Percentiles rank a stretch among this genome's conserved stretches.
These are phyloP conservation scores for Graptemys geographica DNA, from an alignment of 2,797 vertebrate genomes.

Conservation along the genomic window DNA sequence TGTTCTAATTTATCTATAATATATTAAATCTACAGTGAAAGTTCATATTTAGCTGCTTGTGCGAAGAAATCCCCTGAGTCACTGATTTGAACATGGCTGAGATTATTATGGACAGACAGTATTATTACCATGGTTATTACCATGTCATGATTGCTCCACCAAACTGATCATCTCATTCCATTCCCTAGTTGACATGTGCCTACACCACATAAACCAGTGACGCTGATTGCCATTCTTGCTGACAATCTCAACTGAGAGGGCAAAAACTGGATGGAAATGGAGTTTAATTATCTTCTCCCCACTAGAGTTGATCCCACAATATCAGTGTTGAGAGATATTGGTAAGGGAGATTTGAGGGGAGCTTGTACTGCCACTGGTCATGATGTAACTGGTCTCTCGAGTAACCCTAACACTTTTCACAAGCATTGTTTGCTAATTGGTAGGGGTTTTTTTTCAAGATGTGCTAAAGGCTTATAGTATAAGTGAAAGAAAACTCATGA, in stretches of 20 bases:
- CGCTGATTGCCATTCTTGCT: background rate
- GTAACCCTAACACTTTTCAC: background rate
- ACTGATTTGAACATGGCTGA: background rate
- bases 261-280: slow-evolving; percentile 39
- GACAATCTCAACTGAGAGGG: background rate
- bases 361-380: slow-evolving; percentile 53
- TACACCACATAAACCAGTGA: background rate
- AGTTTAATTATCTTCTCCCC: slow-evolving; percentile 8
- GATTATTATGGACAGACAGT: slow-evolving; percentile 5
- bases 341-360: slow-evolving; percentile 23
- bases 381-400: slow-evolving; percentile 43
- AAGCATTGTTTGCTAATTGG: slow-evolving; percentile 13
- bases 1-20: background rate
- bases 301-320: slow-evolving; percentile 51
- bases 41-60: background rate
- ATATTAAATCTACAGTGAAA: background rate
- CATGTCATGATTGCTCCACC: background rate
- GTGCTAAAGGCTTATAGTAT: background rate
- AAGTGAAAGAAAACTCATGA: background rate
- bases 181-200: background rate
- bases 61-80: background rate
- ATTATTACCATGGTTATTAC: slow-evolving; percentile 24
- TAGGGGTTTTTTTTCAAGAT: slow-evolving; percentile 7
- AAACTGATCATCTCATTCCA: background rate
- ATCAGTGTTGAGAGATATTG: slow-evolving; percentile 42